Conservation (phyloP, 2,113 vertebrate genomes). For the Alethe castanea region DNA sequence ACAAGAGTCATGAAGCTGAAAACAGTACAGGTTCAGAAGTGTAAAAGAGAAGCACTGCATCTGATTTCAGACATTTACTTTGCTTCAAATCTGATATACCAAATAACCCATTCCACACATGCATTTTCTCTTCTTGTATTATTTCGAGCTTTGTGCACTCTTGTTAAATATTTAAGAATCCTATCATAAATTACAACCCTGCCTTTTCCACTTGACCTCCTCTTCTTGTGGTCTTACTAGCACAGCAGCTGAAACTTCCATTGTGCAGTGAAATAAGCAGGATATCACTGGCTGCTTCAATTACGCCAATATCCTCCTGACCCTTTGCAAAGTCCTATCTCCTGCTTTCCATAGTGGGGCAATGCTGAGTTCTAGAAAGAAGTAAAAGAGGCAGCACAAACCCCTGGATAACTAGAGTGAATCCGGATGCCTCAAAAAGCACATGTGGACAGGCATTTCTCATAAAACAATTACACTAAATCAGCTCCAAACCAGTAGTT, state of each 20-base stretch:
- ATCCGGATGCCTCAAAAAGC: background rate
- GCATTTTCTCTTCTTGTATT: background rate
- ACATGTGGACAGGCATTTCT: background rate
- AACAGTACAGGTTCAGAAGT: background rate
- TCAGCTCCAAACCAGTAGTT: background rate
- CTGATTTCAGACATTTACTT: background rate
- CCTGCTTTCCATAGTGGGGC: background rate
- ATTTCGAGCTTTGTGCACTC: background rate
- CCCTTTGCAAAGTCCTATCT: background rate
- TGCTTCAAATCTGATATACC: background rate
- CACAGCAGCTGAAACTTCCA: background rate
- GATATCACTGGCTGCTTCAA: background rate
- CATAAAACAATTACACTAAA: background rate
- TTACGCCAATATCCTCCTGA: background rate
- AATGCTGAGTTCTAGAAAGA: background rate
- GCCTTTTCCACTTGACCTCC: background rate
- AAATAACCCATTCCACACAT: background rate
- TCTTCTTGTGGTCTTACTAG: background rate
- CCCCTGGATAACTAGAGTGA: background rate
- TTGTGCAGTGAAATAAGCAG: background rate
- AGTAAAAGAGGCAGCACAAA: background rate
- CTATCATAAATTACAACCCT: background rate
- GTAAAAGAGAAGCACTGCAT: background rate
- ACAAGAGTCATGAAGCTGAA: constrained; percentile 9
- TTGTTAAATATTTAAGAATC: background rate